phyloP scores from a whole-genome alignment of 2,888 invertebrate species.

The Cryptophagus acutangulus region DNA sequence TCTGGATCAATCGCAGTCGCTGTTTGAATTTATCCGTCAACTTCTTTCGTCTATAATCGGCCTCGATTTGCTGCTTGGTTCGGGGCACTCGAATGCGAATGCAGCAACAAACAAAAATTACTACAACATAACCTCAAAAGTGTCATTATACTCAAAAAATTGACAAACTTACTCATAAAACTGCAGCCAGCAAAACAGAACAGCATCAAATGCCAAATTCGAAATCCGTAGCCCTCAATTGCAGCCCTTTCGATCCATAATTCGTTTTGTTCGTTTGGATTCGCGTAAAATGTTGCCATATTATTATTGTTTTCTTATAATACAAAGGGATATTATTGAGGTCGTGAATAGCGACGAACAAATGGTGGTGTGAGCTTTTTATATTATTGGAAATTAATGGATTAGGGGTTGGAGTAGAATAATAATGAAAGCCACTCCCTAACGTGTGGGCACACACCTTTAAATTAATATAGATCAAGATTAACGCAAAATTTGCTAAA shows the following conservation, averaged over 20 bases:
- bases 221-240: conserved; percentile 64
- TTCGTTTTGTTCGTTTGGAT: conserved; percentile 42
- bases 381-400: conserved; percentile 6
- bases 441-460: conserved; percentile 3
- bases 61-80: conserved; percentile 93
- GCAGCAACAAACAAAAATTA: conserved; percentile 84
- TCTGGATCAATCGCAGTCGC: conserved; percentile 74
- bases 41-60: conserved; percentile 80
- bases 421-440: conserved; percentile 7
- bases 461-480: no score
- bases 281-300: conserved; percentile 40
- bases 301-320: background rate
- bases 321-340: background rate
- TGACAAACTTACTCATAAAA: conserved; percentile 54
- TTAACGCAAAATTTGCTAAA: no score
- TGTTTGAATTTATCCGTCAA: conserved; percentile 78
- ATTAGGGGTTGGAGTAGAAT: conserved; percentile 7
- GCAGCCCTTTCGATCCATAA: conserved; percentile 70
- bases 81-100: conserved; percentile 86
- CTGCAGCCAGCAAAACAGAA: conserved; percentile 61
- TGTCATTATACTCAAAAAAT: conserved; percentile 4
- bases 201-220: conserved; percentile 79
- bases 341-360: no score
- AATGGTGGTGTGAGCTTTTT: no score
- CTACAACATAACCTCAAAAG: conserved; percentile 46